Evolutionary conservation across 2,888 invertebrate genomes (phyloP), one percentile per base, ranked within the genome.

Genomic region (Euproctis similis): DNA sequence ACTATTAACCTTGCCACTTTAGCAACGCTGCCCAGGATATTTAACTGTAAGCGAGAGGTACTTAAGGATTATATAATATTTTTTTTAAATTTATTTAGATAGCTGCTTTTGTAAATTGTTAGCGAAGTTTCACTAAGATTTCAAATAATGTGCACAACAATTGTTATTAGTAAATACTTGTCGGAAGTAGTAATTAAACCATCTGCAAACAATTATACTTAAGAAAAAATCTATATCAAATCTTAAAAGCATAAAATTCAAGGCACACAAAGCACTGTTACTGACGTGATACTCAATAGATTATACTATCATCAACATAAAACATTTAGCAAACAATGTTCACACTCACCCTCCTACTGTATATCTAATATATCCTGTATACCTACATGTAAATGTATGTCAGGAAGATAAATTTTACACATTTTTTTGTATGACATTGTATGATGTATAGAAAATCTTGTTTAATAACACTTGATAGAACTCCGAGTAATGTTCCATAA

Each of bases 21-120:
- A 66, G 68, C 51, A 59, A 69, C 50, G 75, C 76, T 61, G 66
- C 75, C 63, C 41, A 59, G 71, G 74, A 72, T 45, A 46, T 39
- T 42, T 48, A 52, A 53, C 36, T 41, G 36, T 45, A 51, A 58
- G 32, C 29, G 30, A 38, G 31, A 73, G 72, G 71, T 75, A 75
- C 42, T 14, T 25, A 29, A 36, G 32, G 30, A 30, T 31, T 31
- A 31, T 22, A 27, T 26, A 24, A 24, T 13, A 28, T 26, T 12
- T 9, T 12, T 12, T 23, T 19, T 22, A 31, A 29, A 31, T 32
- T 22, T 12, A 22, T 21, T 48, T 46, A 48, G 51, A 49, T 57
- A 66, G 63, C 54, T 35, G 71, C 73, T 72, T 74, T 49, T 59
- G 59, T 70, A 40, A 34, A 61, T 54, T 61, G 58, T 61, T 46